These are phyloP conservation scores for Cheilosia pagana DNA, from an alignment of 2,888 invertebrate genomes.

Conservation along the genomic window DNA sequence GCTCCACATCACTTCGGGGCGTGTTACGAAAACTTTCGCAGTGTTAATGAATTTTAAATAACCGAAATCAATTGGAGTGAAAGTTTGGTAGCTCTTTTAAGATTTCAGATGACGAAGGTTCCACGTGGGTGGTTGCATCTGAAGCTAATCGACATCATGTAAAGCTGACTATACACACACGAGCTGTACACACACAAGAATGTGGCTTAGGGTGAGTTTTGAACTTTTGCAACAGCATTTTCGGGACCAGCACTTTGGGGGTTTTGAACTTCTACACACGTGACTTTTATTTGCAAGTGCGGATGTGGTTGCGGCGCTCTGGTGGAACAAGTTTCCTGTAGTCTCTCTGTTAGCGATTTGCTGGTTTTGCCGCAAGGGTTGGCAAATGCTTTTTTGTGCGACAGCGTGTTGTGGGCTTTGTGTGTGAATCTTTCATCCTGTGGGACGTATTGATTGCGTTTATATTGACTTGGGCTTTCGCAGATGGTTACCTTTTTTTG, in stretches of 20 bases:
- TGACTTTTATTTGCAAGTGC: slow-evolving; percentile 68
- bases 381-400: slow-evolving; percentile 15
- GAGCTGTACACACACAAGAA: neutral
- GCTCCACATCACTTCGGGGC: neutral
- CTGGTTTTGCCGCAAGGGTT: slow-evolving; percentile 49
- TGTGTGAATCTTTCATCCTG: slow-evolving; percentile 25
- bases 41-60: slow-evolving; percentile 70
- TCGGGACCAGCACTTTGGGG: slow-evolving; percentile 57
- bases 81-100: slow-evolving; percentile 58
- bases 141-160: slow-evolving; percentile 59
- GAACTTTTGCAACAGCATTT: slow-evolving; percentile 55
- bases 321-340: slow-evolving; percentile 52
- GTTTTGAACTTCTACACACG: slow-evolving; percentile 67
- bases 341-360: slow-evolving; percentile 51
- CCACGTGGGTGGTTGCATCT: slow-evolving; percentile 1
- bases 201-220: slow-evolving; percentile 23
- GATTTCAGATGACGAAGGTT: slow-evolving; percentile 20
- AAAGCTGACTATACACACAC: slow-evolving; percentile 19
- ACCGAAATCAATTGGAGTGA: slow-evolving; percentile 66
- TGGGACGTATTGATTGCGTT: slow-evolving; percentile 56
- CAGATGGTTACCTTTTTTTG: neutral
- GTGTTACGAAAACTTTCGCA: slow-evolving; percentile 54
- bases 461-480: slow-evolving; percentile 41
- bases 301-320: slow-evolving; percentile 20
- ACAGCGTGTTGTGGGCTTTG: slow-evolving; percentile 48